Evolutionary conservation across 2,888 invertebrate species (phyloP), one percentile per base, ranked within the genome.

Genomic region (Phragmatobia fuliginosa): DNA sequence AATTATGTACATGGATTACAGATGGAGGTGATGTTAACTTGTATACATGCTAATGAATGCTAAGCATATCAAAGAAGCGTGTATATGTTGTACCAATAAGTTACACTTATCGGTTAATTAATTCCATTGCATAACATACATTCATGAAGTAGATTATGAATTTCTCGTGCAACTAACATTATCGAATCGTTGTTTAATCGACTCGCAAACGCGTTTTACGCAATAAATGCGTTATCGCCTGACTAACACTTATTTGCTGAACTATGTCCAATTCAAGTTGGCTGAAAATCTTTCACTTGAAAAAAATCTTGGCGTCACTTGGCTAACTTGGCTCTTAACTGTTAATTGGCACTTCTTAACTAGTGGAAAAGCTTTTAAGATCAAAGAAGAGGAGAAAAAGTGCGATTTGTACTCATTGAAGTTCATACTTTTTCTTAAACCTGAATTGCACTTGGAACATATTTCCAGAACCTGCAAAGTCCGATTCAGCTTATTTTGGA

Each of bases 161-260:
- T 79, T 74, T 74, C 70, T 75, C 72, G 68, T 75, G 74, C 63
- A 74, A 75, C 28, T 75, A 64, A 74, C 68, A 75, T 72, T 78
- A 76, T 76, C 62, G 73, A 73, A 64, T 66, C 49, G 63, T 78
- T 77, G 78, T 77, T 76, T 75, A 82, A 80, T 73, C 70, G 66
- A 36, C 68, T 73, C 73, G 70, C 76, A 68, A 71, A 71, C n/a
- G 66, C 68, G 45, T 52, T 73, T 73, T 81, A 73, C 58, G 76
- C 65, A 81, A 79, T 62, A 65, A 38, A 65, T 58, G 16, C 72
- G 63, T 58, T 66, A 56, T 32, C 69, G 58, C 41, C n/a, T 21
- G 58, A 62, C 62, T 25, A 58, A n/a, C n/a, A 66, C n/a, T 18
- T 21, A 58, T 58, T 18, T 58, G 67, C 41, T 65, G 67, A 75